Evolutionary conservation across 2,797 vertebrate species (phyloP), one percentile per base, ranked within the genome.

Genomic region (Enteromius fasciolatus): DNA sequence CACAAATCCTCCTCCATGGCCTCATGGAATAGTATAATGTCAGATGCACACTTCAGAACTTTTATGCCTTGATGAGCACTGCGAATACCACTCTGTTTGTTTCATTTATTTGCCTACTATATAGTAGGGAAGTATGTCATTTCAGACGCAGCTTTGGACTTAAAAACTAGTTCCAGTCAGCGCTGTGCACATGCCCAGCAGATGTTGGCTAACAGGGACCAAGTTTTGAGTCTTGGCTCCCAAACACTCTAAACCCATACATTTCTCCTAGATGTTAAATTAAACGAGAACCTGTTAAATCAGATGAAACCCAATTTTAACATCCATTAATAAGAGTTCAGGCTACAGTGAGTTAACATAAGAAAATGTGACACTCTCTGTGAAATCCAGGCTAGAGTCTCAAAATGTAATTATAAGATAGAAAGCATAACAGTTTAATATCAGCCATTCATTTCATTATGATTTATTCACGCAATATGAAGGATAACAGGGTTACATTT

Each of bases 211-310:
- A 33, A 39, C 20, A 23, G 52, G n/a, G 50, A 75, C 73, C 12
- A 20, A 75, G 72, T 18, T 73, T 73, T 52, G 70, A 73, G 70
- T 52, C 18, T 73, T 73, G 48, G 28, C 33, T 25, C 12, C 33
- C 52, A 2, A 41, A 41, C 15, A 17, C 14, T n/a, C 14, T 54
- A 23, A 73, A 46, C 28, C 28, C 17, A 1, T 74, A 36, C 28
- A 74, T 6, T 14, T 20, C 5, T 61, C 25, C 14, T 31, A 63
- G 14, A 31, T 63, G 59, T 31, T 12, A 31, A 17, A 17, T 31
- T 31, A 31, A 31, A 63, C 25, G 1, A 28, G 25, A 63, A 63
- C 28, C 28, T 31, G 15, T 14, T 63, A 28, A 31, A 31, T 63
- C 61, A 67, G 64, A 39, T 67, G 3, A 14, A 41, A 14, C n/a